Evolutionary conservation across 2,888 invertebrate genomes (phyloP).

Genomic region (Neocrepidodera transversa): DNA sequence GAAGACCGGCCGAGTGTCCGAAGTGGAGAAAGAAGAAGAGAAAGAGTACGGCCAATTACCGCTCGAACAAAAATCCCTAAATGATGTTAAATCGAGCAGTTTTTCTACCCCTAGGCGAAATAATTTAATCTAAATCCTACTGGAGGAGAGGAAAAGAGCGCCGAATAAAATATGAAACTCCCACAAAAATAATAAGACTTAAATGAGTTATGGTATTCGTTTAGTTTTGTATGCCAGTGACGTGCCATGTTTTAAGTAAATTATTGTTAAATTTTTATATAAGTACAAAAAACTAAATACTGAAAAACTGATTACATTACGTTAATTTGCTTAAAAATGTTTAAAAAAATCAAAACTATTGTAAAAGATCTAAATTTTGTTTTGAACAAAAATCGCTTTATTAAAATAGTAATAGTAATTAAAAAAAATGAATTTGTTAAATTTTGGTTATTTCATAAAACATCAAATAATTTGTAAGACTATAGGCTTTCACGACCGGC

Average conservation of each 20-base stretch:
- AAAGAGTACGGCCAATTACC: slow-evolving; percentile 47
- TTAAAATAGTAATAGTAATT: too few relatives aligned
- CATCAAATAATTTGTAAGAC: too few relatives aligned
- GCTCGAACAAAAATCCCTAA: slow-evolving; percentile 52
- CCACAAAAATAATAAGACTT: slow-evolving; percentile 46
- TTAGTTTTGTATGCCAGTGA: slow-evolving; percentile 24
- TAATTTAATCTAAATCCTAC: slow-evolving; percentile 51
- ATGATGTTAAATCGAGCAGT: slow-evolving; percentile 46
- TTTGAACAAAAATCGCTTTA: too few relatives aligned
- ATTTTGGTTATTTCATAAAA: too few relatives aligned
- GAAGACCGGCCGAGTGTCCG: slow-evolving; percentile 44
- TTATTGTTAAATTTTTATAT: too few relatives aligned
- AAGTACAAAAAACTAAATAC: too few relatives aligned
- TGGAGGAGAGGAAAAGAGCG: slow-evolving; percentile 42
- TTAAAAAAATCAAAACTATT: too few relatives aligned
- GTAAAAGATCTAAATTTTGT: too few relatives aligned
- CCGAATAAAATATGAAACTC: slow-evolving; percentile 47
- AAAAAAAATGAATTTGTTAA: too few relatives aligned
- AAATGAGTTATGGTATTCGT: slow-evolving; percentile 45
- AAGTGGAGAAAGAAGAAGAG: slow-evolving; percentile 14
- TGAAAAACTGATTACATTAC: too few relatives aligned
- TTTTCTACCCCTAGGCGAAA: slow-evolving; percentile 44
- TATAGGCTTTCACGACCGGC: too few relatives aligned
- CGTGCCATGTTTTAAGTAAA: background rate
- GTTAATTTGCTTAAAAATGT: too few relatives aligned